Base-by-base conservation (phyloP, 2,888 invertebrate species). In the Phyto melanocephala region DNA sequence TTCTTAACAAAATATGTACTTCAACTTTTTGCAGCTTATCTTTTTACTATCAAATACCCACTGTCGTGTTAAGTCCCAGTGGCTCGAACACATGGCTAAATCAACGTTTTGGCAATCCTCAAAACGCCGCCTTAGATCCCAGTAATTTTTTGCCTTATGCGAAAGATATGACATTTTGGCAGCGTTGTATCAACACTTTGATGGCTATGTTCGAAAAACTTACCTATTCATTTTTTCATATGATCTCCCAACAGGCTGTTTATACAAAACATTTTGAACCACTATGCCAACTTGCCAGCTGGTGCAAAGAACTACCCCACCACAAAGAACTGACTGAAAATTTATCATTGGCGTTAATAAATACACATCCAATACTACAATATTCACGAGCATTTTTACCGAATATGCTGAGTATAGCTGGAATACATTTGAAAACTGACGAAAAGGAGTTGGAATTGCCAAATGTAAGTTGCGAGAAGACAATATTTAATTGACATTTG, bases 61-160 rank as follows among this genome's bases (percentile, higher is more conserved):
- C 89, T 2, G 87, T 91, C 22, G 90, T 89, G 5, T 75, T 91
- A 7, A 92, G 92, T 86, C 91, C 92, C 15, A 88, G 92, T 54
- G 92, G 92, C 1, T 89, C 92, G 15, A 92, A 91, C 60, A 88
- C 89, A 3, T 92, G 92, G 92, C 89, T 92, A 0, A 92, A 92
- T 84, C 89, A 91, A 70, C 90, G 92, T 85, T 90, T 92, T 33
- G 92, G 92, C 0, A 93, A 92, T 86, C 92, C 92, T 0, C 89
- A 92, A 47, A 92, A 91, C 37, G 90, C 92, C 1, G 91, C 92
- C 0, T 87, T 92, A 79, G 89, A 92, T 82, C 92, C 93, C 1
- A 91, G 92, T 78, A 88, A 90, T 65, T 90, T 91, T 83, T 85
- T 92, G 17, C 89, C 90, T 7, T 92, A 90, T 60, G 86, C 90